Base-by-base conservation (phyloP, 2,113 vertebrate species). In the Acrocephalus arundinaceus region DNA sequence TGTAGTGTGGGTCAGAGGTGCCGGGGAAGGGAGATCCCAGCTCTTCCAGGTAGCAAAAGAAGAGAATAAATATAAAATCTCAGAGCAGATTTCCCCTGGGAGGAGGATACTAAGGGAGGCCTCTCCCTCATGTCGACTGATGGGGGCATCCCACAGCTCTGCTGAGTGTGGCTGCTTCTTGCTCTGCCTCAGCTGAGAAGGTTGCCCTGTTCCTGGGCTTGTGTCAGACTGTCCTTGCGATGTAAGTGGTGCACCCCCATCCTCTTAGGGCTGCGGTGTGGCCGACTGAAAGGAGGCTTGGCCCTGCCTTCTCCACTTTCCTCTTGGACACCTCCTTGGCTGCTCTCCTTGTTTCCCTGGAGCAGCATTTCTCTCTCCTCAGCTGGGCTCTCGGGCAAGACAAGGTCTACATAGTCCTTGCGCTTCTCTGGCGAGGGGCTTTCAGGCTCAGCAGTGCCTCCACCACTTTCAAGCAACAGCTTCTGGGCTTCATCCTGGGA, bases 171-270 rank as follows among this genome's bases (percentile, higher is more conserved):
- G 61, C n/a, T 79, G 80, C 73, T 92, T 63, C 89, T 85, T 72
- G 84, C 54, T 72, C 31, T 49, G 62, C 70, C 92, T 98, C 98
- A 99, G 97, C 99, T 99, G 49, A 99, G 98, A 91, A 99, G 97
- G 67, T 98, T 99, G 90, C 99, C 99, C 93, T 99, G 99, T 91
- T 99, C 99, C 97, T 99, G 99, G 54, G 99, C 99, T 66, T 99
- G 98, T 1, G 99, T 99, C 97, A 99, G 97, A 95, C 99, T 99
- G 98, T 99, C 99, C 92, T 99, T 99, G 70, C 99, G 98, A 96
- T 99, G 99, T 41, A 99, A 98, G 88, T 99, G 99, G 95, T 99
- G 99, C 23, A 99, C 98, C 1, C 99, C 99, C 99, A 99, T 99
- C 85, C 99, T 98, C 95, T 99, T 99, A 41, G 99, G 99, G 96